phyloP scores from a whole-genome alignment of 1,140 invertebrate species.

The Sarcophaga bullata region DNA sequence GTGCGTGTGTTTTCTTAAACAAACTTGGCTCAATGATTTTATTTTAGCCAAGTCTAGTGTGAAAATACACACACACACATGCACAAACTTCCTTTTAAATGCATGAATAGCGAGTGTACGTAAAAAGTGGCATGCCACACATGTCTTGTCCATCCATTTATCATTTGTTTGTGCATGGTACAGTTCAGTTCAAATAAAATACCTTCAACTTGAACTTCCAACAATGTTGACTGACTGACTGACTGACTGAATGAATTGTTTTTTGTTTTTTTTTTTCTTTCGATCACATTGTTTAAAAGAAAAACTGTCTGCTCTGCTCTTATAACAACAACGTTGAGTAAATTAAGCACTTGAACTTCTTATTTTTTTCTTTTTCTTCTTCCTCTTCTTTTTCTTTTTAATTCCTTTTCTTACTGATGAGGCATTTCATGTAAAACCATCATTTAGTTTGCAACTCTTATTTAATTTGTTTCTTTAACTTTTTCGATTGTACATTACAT shows the following conservation, averaged over 20 bases:
- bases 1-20: not conserved
- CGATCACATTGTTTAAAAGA: not conserved
- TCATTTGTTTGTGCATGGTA: slow-evolving; percentile 28
- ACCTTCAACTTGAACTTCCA: slow-evolving; percentile 55
- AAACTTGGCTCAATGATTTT: not conserved
- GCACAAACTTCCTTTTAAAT: not conserved
- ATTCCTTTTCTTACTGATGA: not conserved
- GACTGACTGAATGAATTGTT: slow-evolving; percentile 41
- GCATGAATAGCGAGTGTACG: no score
- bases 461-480: no score
- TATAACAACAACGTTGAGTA: not conserved
- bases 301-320: not conserved
- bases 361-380: not conserved
- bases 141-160: no score
- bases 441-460: no score
- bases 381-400: not conserved
- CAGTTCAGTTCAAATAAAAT: slow-evolving; percentile 52
- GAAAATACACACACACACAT: not conserved
- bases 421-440: no score
- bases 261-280: slow-evolving; percentile 47
- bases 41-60: slow-evolving; percentile 8
- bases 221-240: slow-evolving; percentile 28
- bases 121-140: no score
- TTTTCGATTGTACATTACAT: no score
- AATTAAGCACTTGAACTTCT: slow-evolving; percentile 1